Evolutionary conservation across 2,888 invertebrate genomes (phyloP), one percentile per base, ranked within the genome.

Genomic region (Nomada fucata): DNA sequence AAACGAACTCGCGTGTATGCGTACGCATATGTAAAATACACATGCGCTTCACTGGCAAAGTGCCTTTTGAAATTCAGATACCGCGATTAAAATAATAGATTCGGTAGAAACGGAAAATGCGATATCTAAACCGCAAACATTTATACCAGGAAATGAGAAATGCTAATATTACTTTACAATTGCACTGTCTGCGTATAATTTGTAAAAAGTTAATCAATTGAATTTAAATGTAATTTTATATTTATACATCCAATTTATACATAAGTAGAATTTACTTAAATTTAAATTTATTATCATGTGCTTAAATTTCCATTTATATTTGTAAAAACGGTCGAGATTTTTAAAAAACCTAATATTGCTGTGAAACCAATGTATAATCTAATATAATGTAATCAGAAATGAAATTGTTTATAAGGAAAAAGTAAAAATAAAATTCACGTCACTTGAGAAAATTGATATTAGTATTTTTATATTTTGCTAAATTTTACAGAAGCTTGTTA

Each of bases 381-480:
- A 67, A 47, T 47, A 4, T 2, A 47, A 47, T 47, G 3, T 47
- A 47, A 13, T 15, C 47, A 15, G 15, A 13, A 47, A 13, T 47
- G 15, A 47, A 47, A 47, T 4, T 15, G 47, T 47, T 47, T 47
- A 47, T 47, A 36, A 36, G 18, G 18, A 26, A 47, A 50, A 20
- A 23, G 11, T 1, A 11, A 44, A 57, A 42, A 71, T 7, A 15
- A 50, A 52, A 23, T 42, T 42, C 26, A 29, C 36, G 47, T 61
- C 26, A 44, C 26, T 29, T 55, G 44, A 11, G 20, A 44, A 76
- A 29, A 7, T 20, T 18, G 11, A 23, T 69, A 44, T 75, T 47
- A 23, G 52, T n/a, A 50, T 76, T 68, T 61, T 63, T n/a, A 65
- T 18, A 57, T 79, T 76, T 64, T 29, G 29, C 50, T 64, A 20